These are phyloP conservation scores for Laticauda laticaudata DNA, from an alignment of 2,113 vertebrate species.

Conservation along the genomic window DNA sequence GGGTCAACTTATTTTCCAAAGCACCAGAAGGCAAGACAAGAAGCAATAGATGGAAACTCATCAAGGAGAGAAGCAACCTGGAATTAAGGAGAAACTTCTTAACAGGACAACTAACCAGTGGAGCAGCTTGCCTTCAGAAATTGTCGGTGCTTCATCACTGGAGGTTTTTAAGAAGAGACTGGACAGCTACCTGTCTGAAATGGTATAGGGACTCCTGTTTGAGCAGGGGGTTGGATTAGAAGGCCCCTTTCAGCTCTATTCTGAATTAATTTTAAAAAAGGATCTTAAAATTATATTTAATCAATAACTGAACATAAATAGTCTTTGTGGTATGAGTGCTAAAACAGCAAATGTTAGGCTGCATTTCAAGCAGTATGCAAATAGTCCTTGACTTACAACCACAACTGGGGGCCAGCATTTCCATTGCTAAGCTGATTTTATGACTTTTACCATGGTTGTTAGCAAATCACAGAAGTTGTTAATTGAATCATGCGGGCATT, in stretches of 20 bases:
- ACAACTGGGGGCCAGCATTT: not conserved
- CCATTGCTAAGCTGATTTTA: not conserved
- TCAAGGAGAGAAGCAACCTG: no score
- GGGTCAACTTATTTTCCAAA: no score
- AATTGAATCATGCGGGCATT: not conserved
- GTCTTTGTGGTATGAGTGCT: not conserved
- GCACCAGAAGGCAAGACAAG: no score
- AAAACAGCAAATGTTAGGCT: not conserved
- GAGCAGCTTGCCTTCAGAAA: no score
- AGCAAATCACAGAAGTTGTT: not conserved
- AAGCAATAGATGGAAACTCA: no score
- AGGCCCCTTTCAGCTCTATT: not conserved
- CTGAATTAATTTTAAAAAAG: not conserved
- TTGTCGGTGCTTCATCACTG: no score
- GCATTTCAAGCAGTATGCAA: not conserved
- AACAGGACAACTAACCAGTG: no score
- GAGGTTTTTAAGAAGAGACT: no score
- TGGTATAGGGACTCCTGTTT: not conserved
- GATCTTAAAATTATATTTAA: not conserved
- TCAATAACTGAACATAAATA: not conserved
- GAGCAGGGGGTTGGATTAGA: not conserved
- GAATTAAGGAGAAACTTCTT: no score
- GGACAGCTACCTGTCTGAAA: no score
- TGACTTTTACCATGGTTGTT: not conserved
- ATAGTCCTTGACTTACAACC: not conserved